Conservation (phyloP, 2,888 invertebrate genomes). For the Apotomis capreana region DNA sequence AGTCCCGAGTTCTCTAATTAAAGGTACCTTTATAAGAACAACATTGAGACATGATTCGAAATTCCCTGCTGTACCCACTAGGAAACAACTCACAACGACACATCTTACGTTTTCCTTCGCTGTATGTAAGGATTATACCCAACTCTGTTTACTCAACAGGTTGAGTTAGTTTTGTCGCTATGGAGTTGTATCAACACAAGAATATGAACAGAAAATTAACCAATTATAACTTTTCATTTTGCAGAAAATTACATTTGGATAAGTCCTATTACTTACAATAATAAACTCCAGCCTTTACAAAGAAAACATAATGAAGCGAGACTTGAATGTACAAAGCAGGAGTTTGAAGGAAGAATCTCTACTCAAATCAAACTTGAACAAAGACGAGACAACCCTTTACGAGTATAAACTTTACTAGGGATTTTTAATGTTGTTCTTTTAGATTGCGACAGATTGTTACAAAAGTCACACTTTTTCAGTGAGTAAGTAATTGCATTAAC, state of each 20-base stretch:
- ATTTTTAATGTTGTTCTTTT: not conserved
- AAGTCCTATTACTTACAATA: not conserved
- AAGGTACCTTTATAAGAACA: no score
- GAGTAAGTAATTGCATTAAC: constrained; percentile 10
- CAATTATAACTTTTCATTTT: no score
- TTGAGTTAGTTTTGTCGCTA: no score
- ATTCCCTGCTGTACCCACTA: no score
- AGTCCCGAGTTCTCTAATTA: no score
- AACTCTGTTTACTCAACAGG: no score
- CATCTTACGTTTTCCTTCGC: no score
- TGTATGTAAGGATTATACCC: no score
- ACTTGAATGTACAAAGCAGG: constrained; percentile 12
- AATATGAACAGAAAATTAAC: no score
- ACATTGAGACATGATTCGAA: no score
- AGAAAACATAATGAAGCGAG: not conserved
- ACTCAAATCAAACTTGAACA: constrained; percentile 7
- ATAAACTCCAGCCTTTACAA: not conserved
- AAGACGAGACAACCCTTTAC: constrained; percentile 11
- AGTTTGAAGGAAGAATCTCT: constrained; percentile 2
- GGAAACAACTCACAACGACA: no score
- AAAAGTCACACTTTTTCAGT: constrained; percentile 8
- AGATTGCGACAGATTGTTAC: constrained; percentile 6
- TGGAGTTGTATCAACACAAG: no score
- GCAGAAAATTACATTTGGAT: not conserved
- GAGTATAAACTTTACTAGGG: constrained; percentile 1